phyloP scores from a whole-genome alignment of 2,888 invertebrate genomes.

The Nebria brevicollis region DNA sequence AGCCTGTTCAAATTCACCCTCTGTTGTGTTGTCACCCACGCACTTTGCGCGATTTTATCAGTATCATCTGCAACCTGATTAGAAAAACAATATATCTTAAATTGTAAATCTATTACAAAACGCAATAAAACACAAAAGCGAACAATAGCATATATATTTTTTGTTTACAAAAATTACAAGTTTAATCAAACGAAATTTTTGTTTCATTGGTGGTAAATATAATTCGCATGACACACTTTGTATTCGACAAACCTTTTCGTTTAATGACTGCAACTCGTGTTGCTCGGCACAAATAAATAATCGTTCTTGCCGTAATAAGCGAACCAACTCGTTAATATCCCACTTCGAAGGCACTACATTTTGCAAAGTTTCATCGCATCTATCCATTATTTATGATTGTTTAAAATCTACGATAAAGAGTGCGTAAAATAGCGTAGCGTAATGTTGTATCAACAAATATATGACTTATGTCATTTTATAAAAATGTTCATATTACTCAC shows the following conservation, averaged over 20 bases:
- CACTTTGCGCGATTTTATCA: slow-evolving; percentile 73
- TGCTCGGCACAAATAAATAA: slow-evolving; percentile 88
- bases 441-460: slow-evolving; percentile 18
- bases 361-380: slow-evolving; percentile 44
- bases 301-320: slow-evolving; percentile 83
- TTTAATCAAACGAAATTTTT: not conserved
- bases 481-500: slow-evolving; percentile 43
- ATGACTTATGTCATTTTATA: slow-evolving; percentile 44
- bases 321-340: slow-evolving; percentile 72
- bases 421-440: not conserved
- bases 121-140: not conserved
- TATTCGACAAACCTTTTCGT: slow-evolving; percentile 71
- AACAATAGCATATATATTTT: not conserved
- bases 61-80: slow-evolving; percentile 60
- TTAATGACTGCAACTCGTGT: slow-evolving; percentile 80
- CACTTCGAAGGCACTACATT: slow-evolving; percentile 52
- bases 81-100: slow-evolving; percentile 47
- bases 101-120: slow-evolving; percentile 30
- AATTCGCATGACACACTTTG: slow-evolving; percentile 17
- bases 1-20: slow-evolving; percentile 81
- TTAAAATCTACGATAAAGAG: slow-evolving; percentile 27
- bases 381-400: slow-evolving; percentile 34
- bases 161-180: slow-evolving; percentile 7
- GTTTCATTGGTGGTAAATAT: not conserved
- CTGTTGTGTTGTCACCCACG: slow-evolving; percentile 91